Conservation (phyloP, 2,113 vertebrate genomes). For the mouse (Mus musculus) region GRCm39 chr17:91120001-91120500, state of each 20-base stretch:
- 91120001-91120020: background rate
- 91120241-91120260: background rate
- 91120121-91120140: background rate
- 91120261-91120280: background rate
- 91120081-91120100: background rate
- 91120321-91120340: slow-evolving; percentile 74
- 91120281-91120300: slow-evolving; percentile 56
- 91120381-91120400: slow-evolving; percentile 70
- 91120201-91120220: background rate
- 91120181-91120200: background rate
- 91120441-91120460: slow-evolving; percentile 75
- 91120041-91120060: background rate
- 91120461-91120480: slow-evolving; percentile 76
- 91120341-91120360: slow-evolving; percentile 76
- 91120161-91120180: background rate
- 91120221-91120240: background rate
- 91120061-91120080: background rate
- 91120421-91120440: slow-evolving; percentile 77
- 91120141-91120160: background rate
- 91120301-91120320: slow-evolving; percentile 74
- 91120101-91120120: background rate
- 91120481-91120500: slow-evolving; percentile 71
- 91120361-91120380: slow-evolving; percentile 81
- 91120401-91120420: slow-evolving; percentile 75
- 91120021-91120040: background rate